Evolutionary conservation across 2,888 invertebrate genomes (phyloP), one percentile per base, ranked within the genome.

Genomic region (Hypomecis punctinalis): DNA sequence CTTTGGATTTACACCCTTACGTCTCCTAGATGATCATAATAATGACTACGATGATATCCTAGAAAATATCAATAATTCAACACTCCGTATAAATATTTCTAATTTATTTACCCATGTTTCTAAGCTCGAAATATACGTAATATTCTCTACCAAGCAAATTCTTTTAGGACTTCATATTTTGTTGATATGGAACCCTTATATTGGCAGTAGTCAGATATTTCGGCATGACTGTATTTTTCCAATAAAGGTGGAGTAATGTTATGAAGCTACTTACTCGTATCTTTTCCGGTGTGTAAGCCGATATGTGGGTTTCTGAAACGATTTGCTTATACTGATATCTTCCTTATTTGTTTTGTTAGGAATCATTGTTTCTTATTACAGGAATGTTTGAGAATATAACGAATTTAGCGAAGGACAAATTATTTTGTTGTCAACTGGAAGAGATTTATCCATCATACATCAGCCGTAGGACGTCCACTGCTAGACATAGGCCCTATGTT

Each of bases 151-250:
- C 9, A 39, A 39, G 33, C 35, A 49, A 35, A 36, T 13, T 23
- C 23, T 6, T 35, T 51, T 11, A 6, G 36, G 0, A 9, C 42
- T 42, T 53, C 33, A 36, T 35, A 39, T 11, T n/a, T 37, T 45
- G 13, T 33, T 40, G 33, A 35, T 43, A 58, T 54, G 49, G 49
- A 49, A 60, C 39, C 63, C 59, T 51, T 64, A 64, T 43, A 36
- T 11, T 42, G 37, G 43, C 33, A 52, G 59, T 63, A 70, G 63
- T 54, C 42, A 63, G 40, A 69, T 69, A 73, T 68, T 71, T 70
- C 53, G 57, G 43, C 58, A 49, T 48, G 54, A 48, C 37, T 59
- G 40, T 67, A 59, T 53, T 66, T 61, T 52, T 45, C 53, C 57
- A 57, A 66, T 53, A 59, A 61, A 64, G 55, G 51, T 58, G 48